Percentiles rank a stretch among this genome's conserved stretches.
These are phyloP conservation scores for Aotus griseimembra DNA, from an alignment of 2,797 vertebrate species.

Conservation along the genomic window DNA sequence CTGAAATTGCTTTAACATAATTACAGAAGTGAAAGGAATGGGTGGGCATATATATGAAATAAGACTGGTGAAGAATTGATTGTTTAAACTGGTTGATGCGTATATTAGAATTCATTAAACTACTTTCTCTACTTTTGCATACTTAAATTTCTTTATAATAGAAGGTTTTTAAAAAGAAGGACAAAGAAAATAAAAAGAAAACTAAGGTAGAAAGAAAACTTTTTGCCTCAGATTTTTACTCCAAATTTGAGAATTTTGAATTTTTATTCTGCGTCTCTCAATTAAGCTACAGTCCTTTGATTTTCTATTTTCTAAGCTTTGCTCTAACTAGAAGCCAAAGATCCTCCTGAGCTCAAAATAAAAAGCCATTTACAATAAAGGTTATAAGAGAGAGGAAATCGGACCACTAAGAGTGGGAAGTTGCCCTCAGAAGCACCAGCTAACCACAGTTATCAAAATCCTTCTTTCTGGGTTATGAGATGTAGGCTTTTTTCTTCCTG, in stretches of 20 bases:
- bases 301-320: conserved; percentile 48
- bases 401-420: no score
- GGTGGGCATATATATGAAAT: not conserved
- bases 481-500: conserved; percentile 42
- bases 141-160: conserved; percentile 11
- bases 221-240: conserved; percentile 1
- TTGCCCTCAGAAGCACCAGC: not conserved
- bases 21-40: not conserved
- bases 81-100: not conserved
- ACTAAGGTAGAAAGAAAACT: conserved; percentile 9
- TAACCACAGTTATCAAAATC: not conserved
- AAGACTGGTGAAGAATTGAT: not conserved
- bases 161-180: not conserved
- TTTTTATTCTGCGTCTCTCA: not conserved
- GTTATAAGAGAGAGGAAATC: not conserved
- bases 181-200: not conserved
- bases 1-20: conserved; percentile 35
- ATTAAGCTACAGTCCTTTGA: not conserved
- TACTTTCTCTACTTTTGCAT: conserved; percentile 6
- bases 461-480: not conserved
- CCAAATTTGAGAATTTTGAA: not conserved
- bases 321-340: not conserved
- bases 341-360: conserved; percentile 12
- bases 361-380: not conserved
- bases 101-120: not conserved